Base-by-base conservation (phyloP, 1,140 invertebrate genomes). In the Cydia splendana region DNA sequence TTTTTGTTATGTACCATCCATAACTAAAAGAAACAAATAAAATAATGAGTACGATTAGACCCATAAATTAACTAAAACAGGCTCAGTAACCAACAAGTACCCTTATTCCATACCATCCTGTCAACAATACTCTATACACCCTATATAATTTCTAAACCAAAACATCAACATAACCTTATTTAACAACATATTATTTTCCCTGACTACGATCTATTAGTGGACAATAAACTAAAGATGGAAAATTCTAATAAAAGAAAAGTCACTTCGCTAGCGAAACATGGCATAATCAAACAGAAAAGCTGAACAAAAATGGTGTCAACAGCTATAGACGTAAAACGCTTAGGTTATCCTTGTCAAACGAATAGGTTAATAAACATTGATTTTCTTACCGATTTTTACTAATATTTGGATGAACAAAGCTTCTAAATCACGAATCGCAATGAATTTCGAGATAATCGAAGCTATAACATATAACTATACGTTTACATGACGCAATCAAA, bases 81-180 rank as follows among this genome's bases (percentile, higher is more conserved):
- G 2, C 20, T 24, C 10, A 24, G 57, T 18, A 18, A 7, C 4
- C 57, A 45, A 9, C 20, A 74, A 51, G 6, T 10, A 42, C 30
- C 28, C 30, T 71, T 38, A n/a, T 42, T 38, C 4, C n/a, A 71
- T 38, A 38, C 67, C 34, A 71, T 81, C 34, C 79, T 84, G 86
- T 84, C 84, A 88, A 82, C 79, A 80, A 20, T 74, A 74, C 76
- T 81, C 82, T 77, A 78, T 81, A 85, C 79, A 84, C 77, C 82
- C 77, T 81, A 82, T 82, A 87, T 82, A 77, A 81, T 80, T 78
- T 57, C 69, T 38, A 53, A 86, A 90, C 81, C 89, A 92, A 91
- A 93, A 92, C 91, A 92, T 91, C 90, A 93, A 93, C 91, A 93
- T 93, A 93, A 93, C 91, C 90, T 92, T 88, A 88, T 75, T 73